Conservation (phyloP, 1,140 invertebrate species). For the Scaptomyza pallida region DNA sequence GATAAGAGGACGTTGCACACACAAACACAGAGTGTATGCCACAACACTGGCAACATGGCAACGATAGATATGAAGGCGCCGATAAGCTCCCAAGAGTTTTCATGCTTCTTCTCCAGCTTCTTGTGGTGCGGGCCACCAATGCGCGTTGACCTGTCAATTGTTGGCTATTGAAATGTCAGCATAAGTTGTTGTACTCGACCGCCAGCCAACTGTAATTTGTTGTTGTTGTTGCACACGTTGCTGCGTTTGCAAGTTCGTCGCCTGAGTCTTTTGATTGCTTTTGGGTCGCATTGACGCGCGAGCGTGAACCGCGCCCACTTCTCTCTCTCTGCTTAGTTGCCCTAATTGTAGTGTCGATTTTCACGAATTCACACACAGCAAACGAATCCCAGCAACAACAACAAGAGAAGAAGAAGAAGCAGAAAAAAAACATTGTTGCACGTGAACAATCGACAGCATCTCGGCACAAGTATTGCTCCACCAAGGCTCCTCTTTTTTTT, state of each 20-base stretch:
- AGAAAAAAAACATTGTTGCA: slow-evolving; percentile 22
- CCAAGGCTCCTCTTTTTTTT: not conserved
- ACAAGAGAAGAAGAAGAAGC: not conserved
- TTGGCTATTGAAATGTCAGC: slow-evolving; percentile 84
- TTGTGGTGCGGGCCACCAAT: slow-evolving; percentile 45
- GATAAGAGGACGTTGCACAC: slow-evolving; percentile 21
- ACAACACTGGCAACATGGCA: slow-evolving; percentile 22
- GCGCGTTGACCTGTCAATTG: slow-evolving; percentile 84
- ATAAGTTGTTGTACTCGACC: slow-evolving; percentile 23
- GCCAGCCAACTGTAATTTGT: slow-evolving; percentile 49
- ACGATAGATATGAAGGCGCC: slow-evolving; percentile 59
- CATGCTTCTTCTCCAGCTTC: not conserved
- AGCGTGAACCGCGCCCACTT: slow-evolving; percentile 39
- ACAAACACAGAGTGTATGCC: not conserved
- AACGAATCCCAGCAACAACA: slow-evolving; percentile 55
- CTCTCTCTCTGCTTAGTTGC: slow-evolving; percentile 43
- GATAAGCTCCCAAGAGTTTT: slow-evolving; percentile 42
- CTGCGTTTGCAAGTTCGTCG: slow-evolving; percentile 64
- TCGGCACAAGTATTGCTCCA: not conserved
- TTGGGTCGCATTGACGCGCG: slow-evolving; percentile 11
- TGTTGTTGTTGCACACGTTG: slow-evolving; percentile 1
- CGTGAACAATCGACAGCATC: slow-evolving; percentile 45
- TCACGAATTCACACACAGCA: slow-evolving; percentile 78
- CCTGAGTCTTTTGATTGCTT: slow-evolving; percentile 78
- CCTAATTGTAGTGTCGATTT: slow-evolving; percentile 80